These are phyloP conservation scores for Cataglyphis cursor DNA, from an alignment of 2,888 invertebrate species.

Conservation along the genomic window DNA sequence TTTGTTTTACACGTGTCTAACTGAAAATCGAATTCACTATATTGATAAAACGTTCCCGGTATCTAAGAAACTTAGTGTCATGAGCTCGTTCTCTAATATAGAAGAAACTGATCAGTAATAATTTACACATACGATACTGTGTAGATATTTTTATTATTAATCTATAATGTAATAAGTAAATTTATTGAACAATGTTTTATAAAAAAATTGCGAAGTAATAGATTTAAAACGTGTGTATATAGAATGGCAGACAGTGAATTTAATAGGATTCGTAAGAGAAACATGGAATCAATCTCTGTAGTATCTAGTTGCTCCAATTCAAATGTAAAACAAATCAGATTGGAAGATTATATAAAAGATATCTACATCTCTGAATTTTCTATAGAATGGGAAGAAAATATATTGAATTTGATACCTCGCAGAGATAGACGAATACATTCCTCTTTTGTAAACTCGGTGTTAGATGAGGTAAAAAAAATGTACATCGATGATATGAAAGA, in stretches of 20 bases:
- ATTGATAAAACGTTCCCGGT: slow-evolving; percentile 47
- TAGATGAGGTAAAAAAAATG: slow-evolving; percentile 78
- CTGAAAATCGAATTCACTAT: background rate
- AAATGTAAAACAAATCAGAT: slow-evolving; percentile 14
- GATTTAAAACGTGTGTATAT: background rate
- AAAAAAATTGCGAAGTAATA: background rate
- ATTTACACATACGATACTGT: background rate
- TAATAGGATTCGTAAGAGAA: background rate
- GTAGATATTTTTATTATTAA: background rate
- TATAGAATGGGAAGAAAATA: slow-evolving; percentile 80
- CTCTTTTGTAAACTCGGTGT: slow-evolving; percentile 69
- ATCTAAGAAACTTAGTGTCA: slow-evolving; percentile 26
- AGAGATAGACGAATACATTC: slow-evolving; percentile 72
- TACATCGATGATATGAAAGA: slow-evolving; percentile 78
- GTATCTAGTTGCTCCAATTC: slow-evolving; percentile 4
- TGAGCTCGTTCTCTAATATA: background rate
- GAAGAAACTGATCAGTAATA: background rate
- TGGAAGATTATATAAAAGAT: slow-evolving; percentile 57
- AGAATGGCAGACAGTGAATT: background rate
- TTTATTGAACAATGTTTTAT: background rate
- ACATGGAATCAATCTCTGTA: background rate
- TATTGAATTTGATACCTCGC: slow-evolving; percentile 77
- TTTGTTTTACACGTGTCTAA: background rate
- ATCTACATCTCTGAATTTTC: slow-evolving; percentile 73
- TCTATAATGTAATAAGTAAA: background rate